Conservation (phyloP, 2,888 invertebrate species). For the Callimorpha dominula region DNA sequence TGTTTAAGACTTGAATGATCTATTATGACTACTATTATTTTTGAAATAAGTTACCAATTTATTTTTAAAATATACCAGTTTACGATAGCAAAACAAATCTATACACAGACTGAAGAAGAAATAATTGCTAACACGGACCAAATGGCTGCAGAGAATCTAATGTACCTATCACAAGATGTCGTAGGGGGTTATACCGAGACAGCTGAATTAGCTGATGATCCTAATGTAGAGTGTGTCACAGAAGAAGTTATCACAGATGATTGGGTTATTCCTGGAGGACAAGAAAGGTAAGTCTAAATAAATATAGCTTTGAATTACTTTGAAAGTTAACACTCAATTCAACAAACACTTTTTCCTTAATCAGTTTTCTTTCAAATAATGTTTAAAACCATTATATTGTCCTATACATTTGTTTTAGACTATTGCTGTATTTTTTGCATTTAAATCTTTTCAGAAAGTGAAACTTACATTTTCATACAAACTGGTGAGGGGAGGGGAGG, state of each 20-base stretch:
- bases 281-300: conserved; percentile 86
- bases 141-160: conserved; percentile 89
- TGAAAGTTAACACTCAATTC: background rate
- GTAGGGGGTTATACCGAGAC: conserved; percentile 76
- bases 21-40: background rate
- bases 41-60: conserved; percentile 3
- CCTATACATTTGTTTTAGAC: too few relatives aligned
- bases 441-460: too few relatives aligned
- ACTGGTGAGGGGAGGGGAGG: too few relatives aligned
- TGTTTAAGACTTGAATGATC: too few relatives aligned
- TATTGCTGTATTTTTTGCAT: too few relatives aligned
- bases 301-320: background rate
- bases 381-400: too few relatives aligned
- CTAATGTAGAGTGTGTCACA: conserved; percentile 88
- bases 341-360: too few relatives aligned
- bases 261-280: conserved; percentile 91
- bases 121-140: conserved; percentile 84
- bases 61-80: conserved; percentile 25
- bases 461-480: too few relatives aligned
- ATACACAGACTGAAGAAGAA: conserved; percentile 69
- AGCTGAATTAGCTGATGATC: conserved; percentile 74
- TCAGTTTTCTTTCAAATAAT: too few relatives aligned
- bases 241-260: conserved; percentile 94
- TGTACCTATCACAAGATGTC: conserved; percentile 88
- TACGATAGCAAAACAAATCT: conserved; percentile 39